Evolutionary conservation across 2,797 vertebrate species (phyloP), one percentile per base, ranked within the genome.

Genomic region (Sparus aurata): DNA sequence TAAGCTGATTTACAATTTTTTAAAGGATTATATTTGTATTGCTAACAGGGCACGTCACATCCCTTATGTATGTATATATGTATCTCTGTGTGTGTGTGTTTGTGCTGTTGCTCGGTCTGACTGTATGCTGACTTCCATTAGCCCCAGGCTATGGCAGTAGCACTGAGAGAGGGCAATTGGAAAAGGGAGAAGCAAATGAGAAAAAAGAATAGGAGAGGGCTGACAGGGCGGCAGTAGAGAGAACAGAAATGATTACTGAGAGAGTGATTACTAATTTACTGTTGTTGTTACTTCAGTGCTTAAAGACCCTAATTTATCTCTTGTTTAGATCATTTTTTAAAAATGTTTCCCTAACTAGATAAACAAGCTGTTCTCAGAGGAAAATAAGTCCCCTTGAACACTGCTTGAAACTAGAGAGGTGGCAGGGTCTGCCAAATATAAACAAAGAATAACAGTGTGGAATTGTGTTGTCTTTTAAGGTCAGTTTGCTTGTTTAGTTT

Each of bases 101-200:
- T 25, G 46, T 5, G 17, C 55, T 53, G 15, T 46, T 41, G 13
- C 60, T 68, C 60, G 59, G 23, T 60, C 34, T 62, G 57, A 41
- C 54, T 78, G 77, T 79, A 73, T 79, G 58, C 78, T 83, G 73
- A 75, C 80, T 88, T 83, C 76, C 27, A 53, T 73, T 83, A 66
- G 77, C 73, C 70, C 22, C 18, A 46, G 73, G 72, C 73, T 65
- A 71, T 11, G 17, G 64, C 61, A 41, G 72, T 27, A 69, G 67
- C 59, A 66, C 9, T 1, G 60, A 69, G 59, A 78, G 61, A 78
- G 55, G 80, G 53, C 73, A 83, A 71, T 69, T 64, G 30, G 68
- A 70, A 65, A 47, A 66, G 20, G 62, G 53, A 57, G 61, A 71
- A 69, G 52, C 11, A 13, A 43, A 4, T 55, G 20, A 52, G 43